phyloP scores from a whole-genome alignment of 1,140 invertebrate genomes.

The Drosophila sturtevanti region DNA sequence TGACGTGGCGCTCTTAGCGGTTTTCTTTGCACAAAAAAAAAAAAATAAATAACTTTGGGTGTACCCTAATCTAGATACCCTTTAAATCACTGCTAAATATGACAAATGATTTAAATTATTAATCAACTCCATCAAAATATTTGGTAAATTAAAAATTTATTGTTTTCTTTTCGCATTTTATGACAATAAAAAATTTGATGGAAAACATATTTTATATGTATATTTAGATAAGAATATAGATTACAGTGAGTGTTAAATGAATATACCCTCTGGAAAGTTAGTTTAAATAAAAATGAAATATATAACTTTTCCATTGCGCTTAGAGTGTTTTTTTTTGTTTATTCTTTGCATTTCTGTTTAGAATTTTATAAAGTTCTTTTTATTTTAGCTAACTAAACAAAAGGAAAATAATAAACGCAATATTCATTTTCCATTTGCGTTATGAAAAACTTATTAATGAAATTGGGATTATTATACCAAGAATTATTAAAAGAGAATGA shows the following conservation, averaged over 20 bases:
- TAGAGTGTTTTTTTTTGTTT: neutral
- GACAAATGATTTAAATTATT: too few relatives aligned
- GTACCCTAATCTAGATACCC: neutral
- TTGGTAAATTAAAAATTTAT: too few relatives aligned
- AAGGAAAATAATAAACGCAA: neutral
- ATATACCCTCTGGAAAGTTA: neutral
- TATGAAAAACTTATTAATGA: conserved; percentile 66
- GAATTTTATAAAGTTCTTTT: neutral
- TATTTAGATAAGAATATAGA: too few relatives aligned
- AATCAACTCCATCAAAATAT: too few relatives aligned
- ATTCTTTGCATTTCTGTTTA: too few relatives aligned
- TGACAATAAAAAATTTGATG: too few relatives aligned
- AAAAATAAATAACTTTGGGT: neutral
- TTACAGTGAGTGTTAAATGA: neutral
- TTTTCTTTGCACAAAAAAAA: conserved; percentile 9
- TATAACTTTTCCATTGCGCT: conserved; percentile 1
- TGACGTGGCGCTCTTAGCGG: conserved; percentile 59
- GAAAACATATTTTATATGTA: too few relatives aligned
- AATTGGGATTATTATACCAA: neutral
- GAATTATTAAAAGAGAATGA: too few relatives aligned
- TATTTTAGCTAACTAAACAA: neutral
- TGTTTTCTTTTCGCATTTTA: too few relatives aligned
- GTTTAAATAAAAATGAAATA: neutral
- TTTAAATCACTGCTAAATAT: too few relatives aligned
- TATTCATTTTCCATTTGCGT: conserved; percentile 8